A percentile compares a stretch with the other conserved stretches of the same genome.
These are phyloP conservation scores for Gymnosoma rotundatum DNA, from an alignment of 2,888 invertebrate genomes.

Conservation along the genomic window DNA sequence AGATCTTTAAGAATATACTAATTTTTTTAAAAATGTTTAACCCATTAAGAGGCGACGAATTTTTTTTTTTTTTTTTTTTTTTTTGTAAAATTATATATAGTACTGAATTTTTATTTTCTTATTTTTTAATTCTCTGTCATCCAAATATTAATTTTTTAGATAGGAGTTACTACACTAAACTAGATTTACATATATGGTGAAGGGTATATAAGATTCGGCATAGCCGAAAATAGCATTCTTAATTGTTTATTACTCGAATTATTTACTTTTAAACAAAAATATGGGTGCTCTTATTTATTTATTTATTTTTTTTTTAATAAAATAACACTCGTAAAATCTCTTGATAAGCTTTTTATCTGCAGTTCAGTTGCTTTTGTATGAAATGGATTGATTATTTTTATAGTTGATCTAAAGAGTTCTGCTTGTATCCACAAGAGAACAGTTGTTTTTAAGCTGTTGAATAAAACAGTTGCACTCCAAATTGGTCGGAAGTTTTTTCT, in stretches of 20 bases:
- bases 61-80: too few species aligned
- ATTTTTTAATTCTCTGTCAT: too few species aligned
- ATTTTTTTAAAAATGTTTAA: too few species aligned
- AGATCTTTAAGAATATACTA: too few species aligned
- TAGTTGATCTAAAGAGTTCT: constrained; percentile 63
- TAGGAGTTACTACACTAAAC: too few species aligned
- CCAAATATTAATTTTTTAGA: too few species aligned
- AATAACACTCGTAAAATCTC: constrained; percentile 23
- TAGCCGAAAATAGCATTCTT: constrained; percentile 7
- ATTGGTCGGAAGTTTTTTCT: not conserved
- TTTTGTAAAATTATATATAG: too few species aligned
- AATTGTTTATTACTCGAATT: not conserved
- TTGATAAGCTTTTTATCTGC: constrained; percentile 52
- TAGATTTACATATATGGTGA: too few species aligned
- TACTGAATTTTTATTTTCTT: too few species aligned
- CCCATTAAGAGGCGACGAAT: too few species aligned
- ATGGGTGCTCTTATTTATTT: constrained; percentile 57
- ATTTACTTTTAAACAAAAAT: too few species aligned
- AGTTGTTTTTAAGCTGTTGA: constrained; percentile 68
- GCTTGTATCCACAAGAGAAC: constrained; percentile 56
- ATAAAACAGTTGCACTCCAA: constrained; percentile 55
- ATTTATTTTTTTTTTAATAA: constrained; percentile 4
- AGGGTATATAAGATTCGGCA: too few species aligned
- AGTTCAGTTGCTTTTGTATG: constrained; percentile 38
- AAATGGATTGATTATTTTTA: constrained; percentile 49